phyloP scores from a whole-genome alignment of 2,888 invertebrate species.

The Tenthredo notha region DNA sequence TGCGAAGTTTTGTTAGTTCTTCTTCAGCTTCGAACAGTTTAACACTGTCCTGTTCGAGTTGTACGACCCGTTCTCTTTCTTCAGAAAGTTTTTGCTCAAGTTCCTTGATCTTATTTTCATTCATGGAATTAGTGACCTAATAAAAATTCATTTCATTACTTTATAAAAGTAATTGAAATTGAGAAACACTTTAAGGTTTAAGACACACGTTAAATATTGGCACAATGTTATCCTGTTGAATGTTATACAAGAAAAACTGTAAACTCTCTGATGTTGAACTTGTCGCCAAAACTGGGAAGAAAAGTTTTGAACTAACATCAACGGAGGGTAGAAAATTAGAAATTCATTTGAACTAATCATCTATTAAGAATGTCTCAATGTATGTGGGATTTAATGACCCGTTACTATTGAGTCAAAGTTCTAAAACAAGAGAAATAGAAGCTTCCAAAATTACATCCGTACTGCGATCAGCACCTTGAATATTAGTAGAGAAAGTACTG shows the following conservation, averaged over 20 bases:
- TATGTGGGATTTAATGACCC: neutral
- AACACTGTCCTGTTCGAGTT: conserved; percentile 80
- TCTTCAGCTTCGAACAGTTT: conserved; percentile 84
- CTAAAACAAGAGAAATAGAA: neutral
- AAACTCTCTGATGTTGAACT: neutral
- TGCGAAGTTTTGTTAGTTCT: conserved; percentile 82
- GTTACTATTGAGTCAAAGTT: neutral
- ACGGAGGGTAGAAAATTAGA: neutral
- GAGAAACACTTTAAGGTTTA: conserved; percentile 18
- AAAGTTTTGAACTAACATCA: neutral
- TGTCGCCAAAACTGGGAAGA: conserved; percentile 8
- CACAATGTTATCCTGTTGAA: neutral
- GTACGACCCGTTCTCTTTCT: conserved; percentile 78
- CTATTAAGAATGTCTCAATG: neutral
- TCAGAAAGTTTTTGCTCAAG: conserved; percentile 78
- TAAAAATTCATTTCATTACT: conserved; percentile 55
- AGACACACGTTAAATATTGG: conserved; percentile 55
- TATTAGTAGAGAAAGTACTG: neutral
- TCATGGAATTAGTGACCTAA: conserved; percentile 79
- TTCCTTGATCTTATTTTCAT: conserved; percentile 79
- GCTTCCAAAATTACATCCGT: neutral
- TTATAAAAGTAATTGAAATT: conserved; percentile 30
- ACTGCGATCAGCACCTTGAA: conserved; percentile 11
- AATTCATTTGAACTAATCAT: neutral
- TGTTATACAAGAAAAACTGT: neutral